Conservation (phyloP, 2,113 vertebrate species). For the Fulmarus glacialis region DNA sequence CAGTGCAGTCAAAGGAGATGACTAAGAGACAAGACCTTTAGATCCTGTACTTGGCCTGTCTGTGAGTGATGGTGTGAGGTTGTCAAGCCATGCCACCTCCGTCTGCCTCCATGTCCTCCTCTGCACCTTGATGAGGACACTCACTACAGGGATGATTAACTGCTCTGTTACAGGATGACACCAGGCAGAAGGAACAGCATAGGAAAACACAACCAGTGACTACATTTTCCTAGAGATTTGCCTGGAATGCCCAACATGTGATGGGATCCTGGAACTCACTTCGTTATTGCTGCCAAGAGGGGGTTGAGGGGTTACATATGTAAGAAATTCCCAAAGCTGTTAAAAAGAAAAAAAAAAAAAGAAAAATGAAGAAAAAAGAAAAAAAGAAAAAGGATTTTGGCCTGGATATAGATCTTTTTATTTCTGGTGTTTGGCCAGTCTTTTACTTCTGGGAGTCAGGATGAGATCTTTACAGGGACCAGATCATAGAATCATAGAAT, state of each 20-base stretch:
- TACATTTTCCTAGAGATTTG: neutral
- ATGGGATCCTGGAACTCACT: neutral
- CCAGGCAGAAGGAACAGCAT: neutral
- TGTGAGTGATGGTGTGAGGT: neutral
- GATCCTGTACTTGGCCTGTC: neutral
- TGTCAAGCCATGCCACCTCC: neutral
- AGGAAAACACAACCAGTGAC: neutral
- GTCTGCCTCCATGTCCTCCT: fast-evolving
- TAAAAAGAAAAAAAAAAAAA: neutral
- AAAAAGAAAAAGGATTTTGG: neutral
- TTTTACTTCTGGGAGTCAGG: neutral
- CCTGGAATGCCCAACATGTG: neutral
- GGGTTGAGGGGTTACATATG: neutral
- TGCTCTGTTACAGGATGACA: neutral
- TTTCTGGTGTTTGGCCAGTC: neutral
- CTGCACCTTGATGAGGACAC: neutral
- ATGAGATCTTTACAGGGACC: neutral
- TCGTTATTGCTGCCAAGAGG: neutral
- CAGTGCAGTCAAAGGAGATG: fast-evolving
- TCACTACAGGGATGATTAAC: neutral
- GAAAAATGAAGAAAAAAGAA: neutral
- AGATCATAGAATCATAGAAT: too few relatives aligned
- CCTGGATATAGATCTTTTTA: neutral
- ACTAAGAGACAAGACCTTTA: neutral
- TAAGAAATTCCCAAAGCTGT: neutral